A percentile compares a stretch with the other conserved stretches of the same genome.
phyloP scores from a whole-genome alignment of 2,113 vertebrate genomes.

The Calonectris borealis region DNA sequence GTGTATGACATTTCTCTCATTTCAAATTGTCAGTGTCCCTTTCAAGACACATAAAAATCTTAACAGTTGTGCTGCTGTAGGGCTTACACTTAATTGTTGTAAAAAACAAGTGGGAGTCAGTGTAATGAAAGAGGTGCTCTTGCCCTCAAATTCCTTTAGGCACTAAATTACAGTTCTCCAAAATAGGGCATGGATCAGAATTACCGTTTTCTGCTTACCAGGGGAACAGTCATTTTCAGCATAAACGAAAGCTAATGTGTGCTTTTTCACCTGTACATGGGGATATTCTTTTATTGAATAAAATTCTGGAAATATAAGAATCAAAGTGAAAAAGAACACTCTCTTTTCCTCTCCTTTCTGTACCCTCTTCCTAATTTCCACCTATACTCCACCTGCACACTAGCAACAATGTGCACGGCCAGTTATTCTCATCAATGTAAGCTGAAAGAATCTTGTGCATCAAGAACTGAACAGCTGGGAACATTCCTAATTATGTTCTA shows the following conservation, averaged over 20 bases:
- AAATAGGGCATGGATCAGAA: slow-evolving; percentile 30
- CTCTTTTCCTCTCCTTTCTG: background rate
- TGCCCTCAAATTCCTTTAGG: slow-evolving; percentile 32
- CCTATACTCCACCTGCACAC: background rate
- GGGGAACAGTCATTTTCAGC: background rate
- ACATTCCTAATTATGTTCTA: background rate
- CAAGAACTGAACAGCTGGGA: background rate
- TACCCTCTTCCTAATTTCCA: background rate
- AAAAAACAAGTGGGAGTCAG: slow-evolving; percentile 49
- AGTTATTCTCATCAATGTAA: background rate
- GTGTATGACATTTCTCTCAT: background rate
- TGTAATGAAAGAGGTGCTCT: slow-evolving; percentile 37
- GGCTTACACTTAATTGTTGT: slow-evolving; percentile 38
- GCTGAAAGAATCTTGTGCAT: background rate
- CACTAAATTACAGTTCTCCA: slow-evolving; percentile 2
- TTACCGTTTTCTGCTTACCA: background rate
- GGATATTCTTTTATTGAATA: background rate
- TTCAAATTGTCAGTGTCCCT: slow-evolving; percentile 14
- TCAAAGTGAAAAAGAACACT: background rate
- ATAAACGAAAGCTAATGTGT: background rate
- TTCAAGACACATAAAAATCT: slow-evolving; percentile 45
- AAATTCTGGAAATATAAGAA: background rate
- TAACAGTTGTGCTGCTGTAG: slow-evolving; percentile 36
- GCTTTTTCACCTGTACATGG: background rate
- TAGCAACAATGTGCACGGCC: background rate